These are phyloP conservation scores for Junonia oenone DNA, from an alignment of 2,888 invertebrate genomes.

Conservation along the genomic window DNA sequence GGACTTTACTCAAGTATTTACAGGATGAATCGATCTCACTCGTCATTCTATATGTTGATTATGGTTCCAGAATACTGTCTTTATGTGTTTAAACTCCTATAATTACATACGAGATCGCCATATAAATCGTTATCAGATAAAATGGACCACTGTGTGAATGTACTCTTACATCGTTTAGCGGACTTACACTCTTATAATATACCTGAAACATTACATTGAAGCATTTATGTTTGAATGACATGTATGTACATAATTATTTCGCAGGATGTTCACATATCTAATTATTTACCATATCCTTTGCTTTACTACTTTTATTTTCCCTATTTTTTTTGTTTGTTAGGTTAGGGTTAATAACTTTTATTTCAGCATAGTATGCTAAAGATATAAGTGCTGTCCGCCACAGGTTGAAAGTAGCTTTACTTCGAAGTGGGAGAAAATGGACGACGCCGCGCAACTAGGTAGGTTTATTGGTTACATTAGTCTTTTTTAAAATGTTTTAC, in stretches of 20 bases:
- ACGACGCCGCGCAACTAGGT: slow-evolving; percentile 91
- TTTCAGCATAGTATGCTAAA: slow-evolving; percentile 73
- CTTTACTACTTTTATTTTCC: not conserved
- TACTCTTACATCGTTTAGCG: too few species aligned
- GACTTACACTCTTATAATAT: not conserved
- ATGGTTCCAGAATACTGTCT: too few species aligned
- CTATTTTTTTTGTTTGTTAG: slow-evolving; percentile 33
- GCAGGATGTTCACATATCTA: not conserved
- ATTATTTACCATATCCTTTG: not conserved
- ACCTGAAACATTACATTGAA: too few species aligned
- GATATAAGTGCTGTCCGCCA: slow-evolving; percentile 55
- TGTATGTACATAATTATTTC: not conserved
- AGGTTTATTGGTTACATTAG: slow-evolving; percentile 67
- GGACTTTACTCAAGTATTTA: too few species aligned
- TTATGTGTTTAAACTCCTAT: too few species aligned
- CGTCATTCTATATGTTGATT: too few species aligned
- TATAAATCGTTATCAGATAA: too few species aligned
- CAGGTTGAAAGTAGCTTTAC: slow-evolving; percentile 76
- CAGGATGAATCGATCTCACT: too few species aligned
- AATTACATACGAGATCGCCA: too few species aligned
- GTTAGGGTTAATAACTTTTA: slow-evolving; percentile 66
- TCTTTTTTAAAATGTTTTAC: slow-evolving; percentile 15
- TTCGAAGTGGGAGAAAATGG: slow-evolving; percentile 92
- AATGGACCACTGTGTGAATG: too few species aligned
- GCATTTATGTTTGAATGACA: not conserved